These are phyloP conservation scores for Leucophenga varia DNA, from an alignment of 1,140 invertebrate species.

Conservation along the genomic window DNA sequence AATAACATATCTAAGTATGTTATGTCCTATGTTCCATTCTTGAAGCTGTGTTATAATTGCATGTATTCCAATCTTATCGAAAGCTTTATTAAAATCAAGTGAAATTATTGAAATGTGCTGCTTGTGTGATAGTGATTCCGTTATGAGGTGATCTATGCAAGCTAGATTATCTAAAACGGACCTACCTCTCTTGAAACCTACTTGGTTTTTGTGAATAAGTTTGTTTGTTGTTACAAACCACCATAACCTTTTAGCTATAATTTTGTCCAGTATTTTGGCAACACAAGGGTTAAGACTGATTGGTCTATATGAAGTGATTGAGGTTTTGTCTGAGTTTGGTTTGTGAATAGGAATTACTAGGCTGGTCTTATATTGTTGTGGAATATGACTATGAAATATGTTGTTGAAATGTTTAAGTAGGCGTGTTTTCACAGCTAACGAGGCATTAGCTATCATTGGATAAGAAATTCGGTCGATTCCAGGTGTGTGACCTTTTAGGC, in stretches of 20 bases:
- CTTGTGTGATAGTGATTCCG: background rate
- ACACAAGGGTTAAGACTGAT: constrained; percentile 2
- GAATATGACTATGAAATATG: background rate
- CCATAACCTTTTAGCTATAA: constrained; percentile 9
- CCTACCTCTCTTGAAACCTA: constrained; percentile 4
- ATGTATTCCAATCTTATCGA: constrained; percentile 14
- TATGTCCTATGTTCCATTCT: constrained; percentile 13
- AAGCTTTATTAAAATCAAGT: constrained; percentile 14
- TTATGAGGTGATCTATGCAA: background rate
- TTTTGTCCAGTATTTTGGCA: constrained; percentile 9
- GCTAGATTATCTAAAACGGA: background rate
- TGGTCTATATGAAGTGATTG: constrained; percentile 4
- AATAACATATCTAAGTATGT: constrained; percentile 2
- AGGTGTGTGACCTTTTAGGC: background rate
- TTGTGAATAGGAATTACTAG: constrained; percentile 3
- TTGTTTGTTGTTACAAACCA: constrained; percentile 8
- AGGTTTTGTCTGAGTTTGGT: constrained; percentile 6
- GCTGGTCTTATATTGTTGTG: background rate
- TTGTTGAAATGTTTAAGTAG: background rate
- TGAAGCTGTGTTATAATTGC: constrained; percentile 5
- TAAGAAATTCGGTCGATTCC: constrained; percentile 1
- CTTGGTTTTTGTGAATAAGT: constrained; percentile 2
- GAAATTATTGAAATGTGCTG: constrained; percentile 9
- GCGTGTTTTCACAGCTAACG: background rate
- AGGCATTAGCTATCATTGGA: background rate